These are phyloP conservation scores for Perca flavescens DNA, from an alignment of 2,113 vertebrate species.

Conservation along the genomic window DNA sequence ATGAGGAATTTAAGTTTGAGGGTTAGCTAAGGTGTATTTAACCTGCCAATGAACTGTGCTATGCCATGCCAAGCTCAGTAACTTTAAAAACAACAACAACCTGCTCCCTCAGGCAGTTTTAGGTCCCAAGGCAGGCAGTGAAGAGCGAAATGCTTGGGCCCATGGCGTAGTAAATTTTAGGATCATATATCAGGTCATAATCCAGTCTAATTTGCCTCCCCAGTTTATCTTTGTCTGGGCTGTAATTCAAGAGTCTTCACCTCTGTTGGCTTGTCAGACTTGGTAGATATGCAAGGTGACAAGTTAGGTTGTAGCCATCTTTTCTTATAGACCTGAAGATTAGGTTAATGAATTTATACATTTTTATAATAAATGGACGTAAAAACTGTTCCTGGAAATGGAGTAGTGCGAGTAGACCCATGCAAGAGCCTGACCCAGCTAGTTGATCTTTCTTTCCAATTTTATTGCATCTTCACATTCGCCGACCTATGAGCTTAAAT, in stretches of 20 bases:
- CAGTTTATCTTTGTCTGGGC: background rate
- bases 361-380: no score
- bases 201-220: no score
- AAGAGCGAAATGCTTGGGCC: background rate
- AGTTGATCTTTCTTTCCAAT: conserved; percentile 6
- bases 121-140: conserved; percentile 24
- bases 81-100: background rate
- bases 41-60: conserved; percentile 25
- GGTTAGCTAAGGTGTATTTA: conserved; percentile 37
- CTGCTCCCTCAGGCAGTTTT: background rate
- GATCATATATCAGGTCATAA: background rate
- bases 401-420: background rate
- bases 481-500: conserved; percentile 22
- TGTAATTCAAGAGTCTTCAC: background rate
- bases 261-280: conserved; percentile 13
- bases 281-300: background rate
- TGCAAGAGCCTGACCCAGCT: background rate
- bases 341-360: background rate
- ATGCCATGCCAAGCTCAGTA: conserved; percentile 20
- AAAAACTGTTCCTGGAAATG: background rate
- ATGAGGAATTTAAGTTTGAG: conserved; percentile 10
- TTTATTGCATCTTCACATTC: conserved; percentile 30
- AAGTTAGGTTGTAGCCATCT: background rate
- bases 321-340: background rate
- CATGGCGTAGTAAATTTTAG: background rate